Percentiles rank a stretch among this genome's conserved stretches.
These are phyloP conservation scores for Dendropsophus ebraccatus DNA, from an alignment of 2,113 vertebrate genomes.

Conservation along the genomic window DNA sequence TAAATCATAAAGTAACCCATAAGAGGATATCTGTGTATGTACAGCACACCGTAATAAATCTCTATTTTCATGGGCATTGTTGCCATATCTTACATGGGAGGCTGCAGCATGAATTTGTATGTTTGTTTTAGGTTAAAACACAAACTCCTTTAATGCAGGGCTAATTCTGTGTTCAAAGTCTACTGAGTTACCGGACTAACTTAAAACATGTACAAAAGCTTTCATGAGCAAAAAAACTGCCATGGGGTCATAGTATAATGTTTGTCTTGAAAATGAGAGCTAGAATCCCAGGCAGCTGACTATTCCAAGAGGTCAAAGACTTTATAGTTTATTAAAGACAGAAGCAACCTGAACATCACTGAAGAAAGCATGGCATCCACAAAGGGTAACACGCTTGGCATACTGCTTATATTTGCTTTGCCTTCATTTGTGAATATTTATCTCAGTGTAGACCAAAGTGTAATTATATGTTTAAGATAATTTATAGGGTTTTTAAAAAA, in stretches of 20 bases:
- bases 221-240: constrained; percentile 37
- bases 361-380: constrained; percentile 5
- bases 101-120: background rate
- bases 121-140: constrained; percentile 1
- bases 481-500: background rate
- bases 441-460: background rate
- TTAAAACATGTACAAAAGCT: constrained; percentile 46
- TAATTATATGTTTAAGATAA: background rate
- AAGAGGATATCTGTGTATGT: background rate
- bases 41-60: background rate
- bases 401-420: constrained; percentile 22
- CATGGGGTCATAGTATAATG: constrained; percentile 47
- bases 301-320: constrained; percentile 36
- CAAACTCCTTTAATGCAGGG: constrained; percentile 1
- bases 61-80: background rate
- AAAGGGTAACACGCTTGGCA: constrained; percentile 10
- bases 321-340: constrained; percentile 48
- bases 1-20: too few relatives aligned
- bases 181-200: constrained; percentile 35
- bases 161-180: constrained; percentile 18
- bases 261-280: constrained; percentile 46
- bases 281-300: constrained; percentile 34
- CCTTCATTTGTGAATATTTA: background rate
- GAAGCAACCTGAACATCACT: constrained; percentile 26
- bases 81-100: background rate